A percentile compares a stretch with the other conserved stretches of the same genome.
phyloP scores from a whole-genome alignment of 2,797 vertebrate genomes.

The Sebastes dallii region DNA sequence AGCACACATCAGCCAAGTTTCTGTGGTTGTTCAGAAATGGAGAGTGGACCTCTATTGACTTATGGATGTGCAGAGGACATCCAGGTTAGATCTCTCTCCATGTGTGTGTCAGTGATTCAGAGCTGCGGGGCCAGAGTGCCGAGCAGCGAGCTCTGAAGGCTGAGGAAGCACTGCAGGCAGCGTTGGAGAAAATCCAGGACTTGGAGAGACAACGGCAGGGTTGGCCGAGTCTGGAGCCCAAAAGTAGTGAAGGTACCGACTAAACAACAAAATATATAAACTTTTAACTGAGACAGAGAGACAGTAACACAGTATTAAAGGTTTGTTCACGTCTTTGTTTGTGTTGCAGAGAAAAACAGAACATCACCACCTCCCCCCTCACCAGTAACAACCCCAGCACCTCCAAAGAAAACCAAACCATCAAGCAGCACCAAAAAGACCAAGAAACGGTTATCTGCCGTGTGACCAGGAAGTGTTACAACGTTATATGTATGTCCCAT shows the following conservation, averaged over 20 bases:
- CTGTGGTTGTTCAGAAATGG: neutral
- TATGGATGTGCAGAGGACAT: neutral
- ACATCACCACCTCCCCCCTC: neutral
- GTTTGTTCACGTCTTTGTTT: neutral
- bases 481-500: neutral
- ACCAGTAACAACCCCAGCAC: neutral
- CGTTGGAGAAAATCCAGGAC: constrained; percentile 83
- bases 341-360: constrained; percentile 58
- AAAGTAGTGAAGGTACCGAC: constrained; percentile 27
- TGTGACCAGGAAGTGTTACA: neutral
- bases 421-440: constrained; percentile 59
- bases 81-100: neutral
- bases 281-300: neutral
- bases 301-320: neutral
- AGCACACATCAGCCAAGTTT: neutral
- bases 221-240: constrained; percentile 30
- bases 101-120: constrained; percentile 80
- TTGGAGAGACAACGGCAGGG: constrained; percentile 78
- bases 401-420: constrained; percentile 58
- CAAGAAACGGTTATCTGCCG: constrained; percentile 63
- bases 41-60: neutral
- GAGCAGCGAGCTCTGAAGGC: constrained; percentile 82
- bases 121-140: constrained; percentile 73
- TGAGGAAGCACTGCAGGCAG: constrained; percentile 84
- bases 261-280: neutral